phyloP scores from a whole-genome alignment of 2,113 vertebrate genomes.

The Thalassoma bifasciatum region DNA sequence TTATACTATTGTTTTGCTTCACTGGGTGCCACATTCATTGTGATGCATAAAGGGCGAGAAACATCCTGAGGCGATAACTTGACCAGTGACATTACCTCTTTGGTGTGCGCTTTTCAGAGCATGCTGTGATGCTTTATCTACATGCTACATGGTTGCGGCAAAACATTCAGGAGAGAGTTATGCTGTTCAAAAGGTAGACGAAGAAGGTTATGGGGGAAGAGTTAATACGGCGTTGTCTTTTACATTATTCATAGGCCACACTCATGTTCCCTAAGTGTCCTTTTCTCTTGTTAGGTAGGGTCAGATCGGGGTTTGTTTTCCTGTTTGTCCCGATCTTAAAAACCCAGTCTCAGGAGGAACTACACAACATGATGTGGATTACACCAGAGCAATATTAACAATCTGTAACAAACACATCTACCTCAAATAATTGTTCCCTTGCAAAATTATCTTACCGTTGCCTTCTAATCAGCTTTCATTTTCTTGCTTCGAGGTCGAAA shows the following conservation, averaged over 20 bases:
- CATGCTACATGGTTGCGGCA: conserved; percentile 28
- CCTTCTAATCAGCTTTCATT: neutral
- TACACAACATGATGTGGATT: neutral
- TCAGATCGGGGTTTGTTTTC: conserved; percentile 53
- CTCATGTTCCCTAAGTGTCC: conserved; percentile 53
- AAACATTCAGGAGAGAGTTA: conserved; percentile 40
- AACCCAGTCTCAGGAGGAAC: conserved; percentile 8
- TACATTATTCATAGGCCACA: conserved; percentile 77
- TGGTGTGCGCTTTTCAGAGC: conserved; percentile 34
- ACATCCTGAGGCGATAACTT: conserved; percentile 29
- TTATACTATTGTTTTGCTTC: conserved; percentile 13
- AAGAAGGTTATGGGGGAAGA: conserved; percentile 53
- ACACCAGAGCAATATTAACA: neutral
- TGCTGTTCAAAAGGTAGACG: conserved; percentile 44
- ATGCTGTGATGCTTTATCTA: conserved; percentile 46
- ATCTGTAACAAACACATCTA: conserved; percentile 13
- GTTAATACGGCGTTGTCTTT: conserved; percentile 66
- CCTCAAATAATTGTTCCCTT: conserved; percentile 1
- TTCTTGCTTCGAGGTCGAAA: neutral
- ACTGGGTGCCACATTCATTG: conserved; percentile 16
- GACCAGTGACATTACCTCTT: conserved; percentile 41
- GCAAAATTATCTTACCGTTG: neutral
- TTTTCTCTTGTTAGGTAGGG: conserved; percentile 18
- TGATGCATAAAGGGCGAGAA: conserved; percentile 24
- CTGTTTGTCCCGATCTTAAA: conserved; percentile 51